Conservation (phyloP, 2,113 vertebrate species). For the human region GRCh38 chr14:81201501-81202000, state of each 20-base stretch:
- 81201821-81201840: neutral
- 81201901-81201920: neutral
- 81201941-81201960: neutral
- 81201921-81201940: neutral
- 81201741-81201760: neutral
- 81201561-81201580: neutral
- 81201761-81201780: slow-evolving; percentile 1
- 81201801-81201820: neutral
- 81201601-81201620: slow-evolving; percentile 96
- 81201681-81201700: neutral
- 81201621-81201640: slow-evolving; percentile 95
- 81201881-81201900: no score
- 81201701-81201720: slow-evolving; percentile 9
- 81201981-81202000: no score
- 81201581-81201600: slow-evolving; percentile 91
- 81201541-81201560: neutral
- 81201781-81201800: neutral
- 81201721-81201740: neutral
- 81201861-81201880: neutral
- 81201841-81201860: neutral
- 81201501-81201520: slow-evolving; percentile 5
- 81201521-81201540: neutral
- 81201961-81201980: no score
- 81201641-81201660: slow-evolving; percentile 97
- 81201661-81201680: slow-evolving; percentile 42